phyloP scores from a whole-genome alignment of 2,797 vertebrate genomes.

The Neopelma chrysocephalum region DNA sequence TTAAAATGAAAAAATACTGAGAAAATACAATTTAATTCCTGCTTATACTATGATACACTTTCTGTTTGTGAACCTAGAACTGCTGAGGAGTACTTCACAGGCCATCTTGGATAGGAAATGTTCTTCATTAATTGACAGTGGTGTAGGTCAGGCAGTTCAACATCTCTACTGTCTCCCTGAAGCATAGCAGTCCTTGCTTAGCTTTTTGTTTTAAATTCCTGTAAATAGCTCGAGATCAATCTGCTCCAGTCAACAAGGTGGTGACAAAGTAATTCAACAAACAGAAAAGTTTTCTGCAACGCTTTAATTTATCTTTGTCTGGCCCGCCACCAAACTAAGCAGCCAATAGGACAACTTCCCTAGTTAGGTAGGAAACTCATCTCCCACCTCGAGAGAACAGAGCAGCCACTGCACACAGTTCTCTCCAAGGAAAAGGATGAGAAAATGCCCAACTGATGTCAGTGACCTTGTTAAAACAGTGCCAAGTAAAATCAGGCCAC shows the following conservation, averaged over 20 bases:
- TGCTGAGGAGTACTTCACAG: not conserved
- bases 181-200: not conserved
- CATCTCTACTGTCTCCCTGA: not conserved
- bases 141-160: not conserved
- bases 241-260: not conserved
- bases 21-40: not conserved
- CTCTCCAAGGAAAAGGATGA: not conserved
- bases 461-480: not conserved
- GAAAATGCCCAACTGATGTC: not conserved
- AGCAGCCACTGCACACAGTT: not conserved
- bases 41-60: not conserved
- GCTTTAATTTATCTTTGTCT: not conserved
- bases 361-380: not conserved
- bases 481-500: not conserved
- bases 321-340: not conserved
- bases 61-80: not conserved
- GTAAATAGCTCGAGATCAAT: not conserved
- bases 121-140: not conserved
- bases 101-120: not conserved
- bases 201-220: not conserved
- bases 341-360: not conserved
- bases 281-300: not conserved
- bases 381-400: not conserved
- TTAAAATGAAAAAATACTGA: not conserved
- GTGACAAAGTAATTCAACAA: not conserved